Percentiles rank a stretch among this genome's conserved stretches.
These are phyloP conservation scores for Oophaga sylvatica DNA, from an alignment of 2,797 vertebrate species.

Conservation along the genomic window DNA sequence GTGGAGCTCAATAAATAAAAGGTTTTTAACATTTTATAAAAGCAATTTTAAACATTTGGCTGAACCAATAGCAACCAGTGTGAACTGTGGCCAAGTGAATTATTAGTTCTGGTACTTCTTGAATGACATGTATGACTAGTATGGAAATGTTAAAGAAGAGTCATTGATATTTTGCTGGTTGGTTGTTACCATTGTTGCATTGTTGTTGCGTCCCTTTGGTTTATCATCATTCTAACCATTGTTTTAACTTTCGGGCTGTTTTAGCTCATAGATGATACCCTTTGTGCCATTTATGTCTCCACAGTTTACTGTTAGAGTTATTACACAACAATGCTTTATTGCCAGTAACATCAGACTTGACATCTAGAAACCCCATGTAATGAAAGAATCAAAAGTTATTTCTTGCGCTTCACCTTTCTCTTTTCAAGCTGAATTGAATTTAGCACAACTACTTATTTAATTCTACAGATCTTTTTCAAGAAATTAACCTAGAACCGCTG, in stretches of 20 bases:
- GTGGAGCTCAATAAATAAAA: not conserved
- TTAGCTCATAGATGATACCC: not conserved
- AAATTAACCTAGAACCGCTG: not conserved
- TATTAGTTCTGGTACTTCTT: not conserved
- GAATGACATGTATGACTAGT: not conserved
- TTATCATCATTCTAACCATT: slow-evolving; percentile 1
- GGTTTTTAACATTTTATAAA: not conserved
- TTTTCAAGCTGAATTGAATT: slow-evolving; percentile 36
- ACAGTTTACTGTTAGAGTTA: slow-evolving; percentile 33
- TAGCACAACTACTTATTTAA: slow-evolving; percentile 30
- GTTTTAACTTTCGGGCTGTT: not conserved
- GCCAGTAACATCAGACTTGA: slow-evolving; percentile 37
- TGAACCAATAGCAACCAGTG: not conserved
- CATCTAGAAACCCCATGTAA: slow-evolving; percentile 38
- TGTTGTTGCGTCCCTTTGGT: not conserved
- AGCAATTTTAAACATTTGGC: not conserved
- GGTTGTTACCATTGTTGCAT: slow-evolving; percentile 9
- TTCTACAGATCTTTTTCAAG: slow-evolving; percentile 9
- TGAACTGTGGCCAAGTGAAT: not conserved
- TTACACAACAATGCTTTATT: slow-evolving; percentile 41
- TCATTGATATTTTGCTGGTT: not conserved
- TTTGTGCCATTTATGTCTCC: slow-evolving; percentile 36
- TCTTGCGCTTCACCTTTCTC: slow-evolving; percentile 27
- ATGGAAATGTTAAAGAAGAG: not conserved
- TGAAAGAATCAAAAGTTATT: slow-evolving; percentile 43